Base-by-base conservation (phyloP, 2,888 invertebrate species). In the Neoaliturus tenellus region DNA sequence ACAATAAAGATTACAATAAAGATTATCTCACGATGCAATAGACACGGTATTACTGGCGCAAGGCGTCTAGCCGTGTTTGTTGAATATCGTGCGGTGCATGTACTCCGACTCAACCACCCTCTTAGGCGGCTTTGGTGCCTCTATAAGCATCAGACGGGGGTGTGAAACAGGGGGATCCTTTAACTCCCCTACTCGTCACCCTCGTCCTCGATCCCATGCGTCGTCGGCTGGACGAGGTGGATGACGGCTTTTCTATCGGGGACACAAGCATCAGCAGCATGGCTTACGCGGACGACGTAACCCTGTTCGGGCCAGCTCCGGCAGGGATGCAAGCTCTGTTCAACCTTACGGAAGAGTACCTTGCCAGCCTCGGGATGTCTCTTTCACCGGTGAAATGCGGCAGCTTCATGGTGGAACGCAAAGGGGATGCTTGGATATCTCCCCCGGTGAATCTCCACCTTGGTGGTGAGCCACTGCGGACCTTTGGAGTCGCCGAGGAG, bases 371-470 rank as follows among this genome's bases (percentile, higher is more conserved):
- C n/a, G n/a, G n/a, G n/a, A n/a, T n/a, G n/a, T n/a, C n/a, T n/a
- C n/a, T n/a, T 44, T 58, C 84, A 17, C 81, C 69, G 0, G 1
- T 1, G n/a, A 85, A 83, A 35, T 71, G 85, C 35, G n/a, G 31
- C 14, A 31, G 69, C 1, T 85, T 35, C 20, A 12, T 31, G 12
- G 41, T 80, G 0, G 0, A 0, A 2, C n/a, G 0, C 0, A 23
- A 17, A 6, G 87, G 85, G 87, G 88, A 88, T 84, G 88, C 89
- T 78, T 89, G 88, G 88, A 84, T 67, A 85, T 73, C 88, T 85
- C 86, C 67, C 85, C 88, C 89, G 80, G n/a, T n/a, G n/a, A n/a
- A n/a, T n/a, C n/a, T n/a, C n/a, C n/a, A n/a, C n/a, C n/a, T n/a
- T n/a, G n/a, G n/a, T n/a, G n/a, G n/a, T n/a, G n/a, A n/a, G n/a